A percentile compares a stretch with the other conserved stretches of the same genome.
Evolutionary conservation across 2,888 invertebrate genomes (phyloP).

Genomic region (Clepsis dumicolana): DNA sequence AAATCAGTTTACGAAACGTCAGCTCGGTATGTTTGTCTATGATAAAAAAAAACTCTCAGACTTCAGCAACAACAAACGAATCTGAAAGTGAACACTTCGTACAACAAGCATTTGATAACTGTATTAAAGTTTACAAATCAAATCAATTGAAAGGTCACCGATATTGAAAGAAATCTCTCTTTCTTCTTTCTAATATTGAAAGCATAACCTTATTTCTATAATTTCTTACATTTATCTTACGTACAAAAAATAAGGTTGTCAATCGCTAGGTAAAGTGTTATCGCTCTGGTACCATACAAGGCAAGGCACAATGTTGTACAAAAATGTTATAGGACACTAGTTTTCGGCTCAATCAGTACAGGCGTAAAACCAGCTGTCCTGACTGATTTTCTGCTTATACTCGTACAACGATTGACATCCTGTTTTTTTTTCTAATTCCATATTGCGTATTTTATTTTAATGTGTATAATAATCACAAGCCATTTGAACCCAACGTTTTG

Average conservation of each 20-base stretch:
- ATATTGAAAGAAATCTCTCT: not conserved
- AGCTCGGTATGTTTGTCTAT: too few species aligned
- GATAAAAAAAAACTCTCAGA: too few species aligned
- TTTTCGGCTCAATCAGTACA: not conserved
- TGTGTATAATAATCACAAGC: constrained; percentile 58
- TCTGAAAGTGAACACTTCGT: not conserved
- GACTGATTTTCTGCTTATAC: not conserved
- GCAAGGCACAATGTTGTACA: constrained; percentile 2
- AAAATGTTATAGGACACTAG: not conserved
- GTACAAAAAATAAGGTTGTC: not conserved
- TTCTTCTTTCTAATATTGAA: too few species aligned
- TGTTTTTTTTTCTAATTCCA: not conserved
- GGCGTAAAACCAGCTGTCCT: not conserved
- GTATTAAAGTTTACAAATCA: not conserved
- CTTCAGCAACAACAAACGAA: too few species aligned
- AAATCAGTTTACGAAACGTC: too few species aligned
- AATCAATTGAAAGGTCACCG: not conserved
- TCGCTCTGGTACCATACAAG: not conserved
- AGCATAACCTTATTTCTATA: not conserved
- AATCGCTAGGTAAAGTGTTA: not conserved
- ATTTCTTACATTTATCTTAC: not conserved
- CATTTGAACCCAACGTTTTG: constrained; percentile 64
- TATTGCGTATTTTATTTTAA: constrained; percentile 15
- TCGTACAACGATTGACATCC: not conserved
- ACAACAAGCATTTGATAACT: not conserved